Conservation (phyloP, 1,140 invertebrate genomes). For the Muscidifurax raptorellus region DNA sequence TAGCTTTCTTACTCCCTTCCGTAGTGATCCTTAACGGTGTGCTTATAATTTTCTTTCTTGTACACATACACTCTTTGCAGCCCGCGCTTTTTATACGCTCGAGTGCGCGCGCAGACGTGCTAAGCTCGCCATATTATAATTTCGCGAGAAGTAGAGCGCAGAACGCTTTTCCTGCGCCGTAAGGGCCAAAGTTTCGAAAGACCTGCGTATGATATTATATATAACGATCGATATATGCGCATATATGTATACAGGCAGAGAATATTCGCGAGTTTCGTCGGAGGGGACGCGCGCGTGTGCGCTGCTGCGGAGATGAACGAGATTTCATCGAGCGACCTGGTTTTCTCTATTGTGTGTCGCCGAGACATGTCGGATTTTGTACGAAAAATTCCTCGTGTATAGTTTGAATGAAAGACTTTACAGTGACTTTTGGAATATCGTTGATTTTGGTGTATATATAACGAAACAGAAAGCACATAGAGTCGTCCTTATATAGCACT, state of each 20-base stretch:
- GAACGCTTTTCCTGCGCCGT: not conserved
- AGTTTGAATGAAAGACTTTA: too few species aligned
- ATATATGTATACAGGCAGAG: too few species aligned
- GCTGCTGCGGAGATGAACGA: not conserved
- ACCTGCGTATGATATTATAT: not conserved
- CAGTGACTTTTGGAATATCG: too few species aligned
- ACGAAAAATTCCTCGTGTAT: not conserved
- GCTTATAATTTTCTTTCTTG: constrained; percentile 48
- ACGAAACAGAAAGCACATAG: too few species aligned
- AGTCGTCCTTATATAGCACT: too few species aligned
- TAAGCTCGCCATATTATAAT: not conserved
- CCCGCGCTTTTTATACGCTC: constrained; percentile 36
- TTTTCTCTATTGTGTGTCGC: not conserved
- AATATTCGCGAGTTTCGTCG: not conserved
- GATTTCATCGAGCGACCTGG: constrained; percentile 35
- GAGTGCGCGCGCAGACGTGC: constrained; percentile 20
- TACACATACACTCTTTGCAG: constrained; percentile 52
- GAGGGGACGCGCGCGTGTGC: not conserved
- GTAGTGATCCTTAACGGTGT: constrained; percentile 26
- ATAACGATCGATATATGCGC: not conserved
- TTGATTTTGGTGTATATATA: too few species aligned
- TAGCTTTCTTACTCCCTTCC: not conserved
- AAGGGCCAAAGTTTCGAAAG: not conserved
- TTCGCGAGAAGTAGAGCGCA: not conserved
- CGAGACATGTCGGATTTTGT: not conserved